Percentiles rank a stretch among this genome's conserved stretches.
Evolutionary conservation across 2,113 vertebrate genomes (phyloP).

Genomic region (Pseudolaguvia tuberculata): DNA sequence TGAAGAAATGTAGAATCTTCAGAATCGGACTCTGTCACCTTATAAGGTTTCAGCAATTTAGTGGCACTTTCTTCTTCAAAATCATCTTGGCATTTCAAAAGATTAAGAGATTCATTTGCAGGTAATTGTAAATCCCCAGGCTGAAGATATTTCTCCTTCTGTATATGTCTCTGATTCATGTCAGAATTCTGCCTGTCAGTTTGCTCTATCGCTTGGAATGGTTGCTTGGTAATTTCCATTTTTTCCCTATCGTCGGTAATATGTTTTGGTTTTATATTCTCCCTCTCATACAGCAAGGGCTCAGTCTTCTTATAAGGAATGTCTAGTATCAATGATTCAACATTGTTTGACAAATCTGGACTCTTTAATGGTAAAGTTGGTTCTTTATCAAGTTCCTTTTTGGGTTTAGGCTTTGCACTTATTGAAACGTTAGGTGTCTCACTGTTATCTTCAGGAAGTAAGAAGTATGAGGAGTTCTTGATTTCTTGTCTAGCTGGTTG

Average conservation of each 20-base stretch:
- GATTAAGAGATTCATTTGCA: neutral
- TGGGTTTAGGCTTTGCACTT: neutral
- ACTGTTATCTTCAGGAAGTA: neutral
- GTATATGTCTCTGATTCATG: neutral
- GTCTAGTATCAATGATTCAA: neutral
- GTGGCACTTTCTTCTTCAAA: neutral
- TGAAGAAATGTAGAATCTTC: constrained; percentile 13
- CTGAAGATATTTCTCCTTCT: neutral
- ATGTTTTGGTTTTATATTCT: neutral
- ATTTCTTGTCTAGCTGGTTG: neutral
- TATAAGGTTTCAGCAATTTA: neutral
- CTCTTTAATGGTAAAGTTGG: neutral
- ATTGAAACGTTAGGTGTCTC: neutral
- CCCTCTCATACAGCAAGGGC: neutral
- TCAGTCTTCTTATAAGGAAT: neutral
- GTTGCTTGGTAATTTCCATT: neutral
- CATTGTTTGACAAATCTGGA: neutral
- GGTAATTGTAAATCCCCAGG: neutral
- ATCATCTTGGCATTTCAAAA: neutral
- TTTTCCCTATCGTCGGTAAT: neutral
- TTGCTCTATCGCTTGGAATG: neutral
- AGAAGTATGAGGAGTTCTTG: neutral
- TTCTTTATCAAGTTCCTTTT: neutral
- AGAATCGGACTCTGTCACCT: neutral
- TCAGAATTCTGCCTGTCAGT: neutral